A percentile compares a stretch with the other conserved stretches of the same genome.
Conservation (phyloP, 1,140 invertebrate genomes). For the Hyles vespertilio region DNA sequence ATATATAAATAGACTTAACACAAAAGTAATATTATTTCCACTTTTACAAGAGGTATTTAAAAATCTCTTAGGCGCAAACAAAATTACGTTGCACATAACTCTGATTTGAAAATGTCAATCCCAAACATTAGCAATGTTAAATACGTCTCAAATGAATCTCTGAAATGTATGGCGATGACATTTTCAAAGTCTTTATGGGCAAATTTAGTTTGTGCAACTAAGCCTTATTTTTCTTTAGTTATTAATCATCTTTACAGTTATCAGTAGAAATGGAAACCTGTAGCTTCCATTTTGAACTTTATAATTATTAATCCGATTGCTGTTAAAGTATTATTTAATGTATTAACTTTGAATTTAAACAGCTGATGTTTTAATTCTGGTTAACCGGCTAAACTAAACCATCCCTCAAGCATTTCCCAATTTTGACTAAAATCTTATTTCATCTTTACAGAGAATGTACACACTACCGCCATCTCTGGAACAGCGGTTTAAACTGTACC, state of each 20-base stretch:
- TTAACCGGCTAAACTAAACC: background rate
- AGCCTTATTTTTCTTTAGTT: no score
- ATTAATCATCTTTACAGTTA: no score
- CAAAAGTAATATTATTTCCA: background rate
- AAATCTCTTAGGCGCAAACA: background rate
- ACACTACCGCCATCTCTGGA: conserved; percentile 78
- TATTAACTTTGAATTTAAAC: no score
- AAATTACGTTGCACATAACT: background rate
- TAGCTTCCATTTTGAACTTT: no score
- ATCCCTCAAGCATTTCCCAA: background rate
- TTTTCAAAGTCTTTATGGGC: no score
- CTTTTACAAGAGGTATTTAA: background rate
- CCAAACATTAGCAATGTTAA: background rate
- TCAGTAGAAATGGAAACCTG: no score
- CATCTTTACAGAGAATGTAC: conserved; percentile 80
- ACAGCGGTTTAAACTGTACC: conserved; percentile 82
- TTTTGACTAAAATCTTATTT: conserved; percentile 10
- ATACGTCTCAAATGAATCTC: no score
- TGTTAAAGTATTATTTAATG: no score
- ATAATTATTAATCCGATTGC: no score
- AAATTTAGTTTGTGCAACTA: no score
- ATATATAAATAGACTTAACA: background rate
- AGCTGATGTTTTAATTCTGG: no score
- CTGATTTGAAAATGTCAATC: background rate
- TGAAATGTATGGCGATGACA: no score